Evolutionary conservation across 2,888 invertebrate genomes (phyloP), one percentile per base, ranked within the genome.

Genomic region (Harpagoxenus sublaevis): DNA sequence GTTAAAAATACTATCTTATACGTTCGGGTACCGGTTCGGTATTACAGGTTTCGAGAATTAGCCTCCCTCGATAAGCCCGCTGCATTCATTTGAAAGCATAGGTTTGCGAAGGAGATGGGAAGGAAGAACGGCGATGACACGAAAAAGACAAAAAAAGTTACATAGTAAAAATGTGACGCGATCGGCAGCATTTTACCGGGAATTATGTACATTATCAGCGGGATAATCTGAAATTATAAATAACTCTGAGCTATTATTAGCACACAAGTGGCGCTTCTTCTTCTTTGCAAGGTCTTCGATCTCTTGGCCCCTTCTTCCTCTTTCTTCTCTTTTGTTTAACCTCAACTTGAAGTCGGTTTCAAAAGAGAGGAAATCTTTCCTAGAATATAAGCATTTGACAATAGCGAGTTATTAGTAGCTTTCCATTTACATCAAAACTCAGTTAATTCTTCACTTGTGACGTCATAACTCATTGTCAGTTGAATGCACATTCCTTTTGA

Each of bases 1-100:
- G 92, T 93, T 93, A 93, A 93, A 93, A 93, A 92, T 93, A 93
- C 89, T 87, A 87, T 89, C 86, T 87, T 84, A 82, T 60, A 60
- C 23, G 1, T 75, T 84, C 60, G 83, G 66, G 53, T 84, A 85
- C 85, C 82, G 85, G 84, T 86, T 86, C 55, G 28, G 81, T 84
- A 23, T 23, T 23, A 79, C 84, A 83, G 86, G 88, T 90, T 91
- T 90, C 62, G 70, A 85, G 83, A 87, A 89, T 86, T 83, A 79
- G 35, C n/a, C 55, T 81, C 18, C 75, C 87, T 85, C 82, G 68
- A 86, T 73, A 73, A 83, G 65, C n/a, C 78, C 68, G 31, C 60
- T 71, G 23, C 18, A 31, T 31, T 55, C 65, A 62, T 57, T 57
- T 65, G 15, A 57, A 70, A 53, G n/a, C 9, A 60, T 28, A 28